Evolutionary conservation across 2,113 vertebrate species (phyloP).

Genomic region (Canis aureus): DNA sequence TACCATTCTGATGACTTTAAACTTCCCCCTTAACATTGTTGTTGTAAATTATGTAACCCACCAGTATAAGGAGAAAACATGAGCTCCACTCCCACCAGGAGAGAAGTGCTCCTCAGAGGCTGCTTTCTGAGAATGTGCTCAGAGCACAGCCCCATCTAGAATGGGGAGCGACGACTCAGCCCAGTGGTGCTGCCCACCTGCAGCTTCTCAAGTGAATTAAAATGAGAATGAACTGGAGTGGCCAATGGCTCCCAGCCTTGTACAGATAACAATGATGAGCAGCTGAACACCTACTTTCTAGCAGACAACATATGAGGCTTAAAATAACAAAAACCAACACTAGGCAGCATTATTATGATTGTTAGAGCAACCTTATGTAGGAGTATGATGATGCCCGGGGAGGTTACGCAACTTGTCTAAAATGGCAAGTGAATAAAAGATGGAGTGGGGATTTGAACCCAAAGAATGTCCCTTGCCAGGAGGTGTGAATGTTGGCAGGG

Average conservation of each 20-base stretch:
- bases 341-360: background rate
- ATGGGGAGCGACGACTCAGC: fast-evolving
- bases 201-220: background rate
- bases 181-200: background rate
- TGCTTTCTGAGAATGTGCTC: background rate
- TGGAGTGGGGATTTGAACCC: background rate
- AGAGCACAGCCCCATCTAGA: fast-evolving
- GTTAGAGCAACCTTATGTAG: background rate
- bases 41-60: background rate
- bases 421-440: background rate
- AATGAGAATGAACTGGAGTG: fast-evolving
- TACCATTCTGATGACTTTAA: background rate
- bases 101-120: too few relatives aligned
- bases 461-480: background rate
- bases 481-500: background rate
- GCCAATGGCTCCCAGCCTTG: background rate
- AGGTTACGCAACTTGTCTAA: background rate
- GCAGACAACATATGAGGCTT: background rate
- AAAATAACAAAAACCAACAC: background rate
- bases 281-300: background rate
- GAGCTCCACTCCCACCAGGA: background rate
- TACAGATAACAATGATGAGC: background rate
- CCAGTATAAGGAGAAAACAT: background rate
- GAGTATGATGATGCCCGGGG: background rate
- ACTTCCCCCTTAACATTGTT: background rate